phyloP scores from a whole-genome alignment of 2,888 invertebrate species.

The Drosophila trichaetosa region DNA sequence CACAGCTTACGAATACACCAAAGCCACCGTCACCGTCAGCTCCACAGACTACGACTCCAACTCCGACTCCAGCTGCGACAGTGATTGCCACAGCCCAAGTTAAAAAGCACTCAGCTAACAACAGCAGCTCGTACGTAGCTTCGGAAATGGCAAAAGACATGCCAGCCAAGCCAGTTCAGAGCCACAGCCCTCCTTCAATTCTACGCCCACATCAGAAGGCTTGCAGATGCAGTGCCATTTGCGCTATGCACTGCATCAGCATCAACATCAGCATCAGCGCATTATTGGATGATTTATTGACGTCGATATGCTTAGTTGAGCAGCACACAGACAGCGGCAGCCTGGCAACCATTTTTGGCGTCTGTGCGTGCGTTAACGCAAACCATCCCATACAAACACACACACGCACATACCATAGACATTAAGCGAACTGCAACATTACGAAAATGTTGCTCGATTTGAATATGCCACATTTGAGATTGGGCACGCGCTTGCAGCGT shows the following conservation, averaged over 20 bases:
- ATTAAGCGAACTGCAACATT: conserved; percentile 37
- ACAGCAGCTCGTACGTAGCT: conserved; percentile 62
- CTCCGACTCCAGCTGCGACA: conserved; percentile 3
- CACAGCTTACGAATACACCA: conserved; percentile 26
- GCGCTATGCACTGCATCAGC: conserved; percentile 45
- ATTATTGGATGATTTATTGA: conserved; percentile 85
- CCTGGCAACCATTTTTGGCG: conserved; percentile 64
- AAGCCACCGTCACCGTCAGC: background rate
- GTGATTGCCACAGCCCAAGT: conserved; percentile 50
- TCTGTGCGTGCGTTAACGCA: conserved; percentile 47
- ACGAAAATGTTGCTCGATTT: conserved; percentile 57
- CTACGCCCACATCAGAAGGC: conserved; percentile 2
- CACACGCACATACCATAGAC: background rate
- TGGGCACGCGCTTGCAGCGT: conserved; percentile 54
- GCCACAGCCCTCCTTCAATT: background rate
- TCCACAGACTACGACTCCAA: background rate
- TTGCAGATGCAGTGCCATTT: conserved; percentile 50
- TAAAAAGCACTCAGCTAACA: conserved; percentile 73
- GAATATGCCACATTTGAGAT: conserved; percentile 68
- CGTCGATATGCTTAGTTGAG: conserved; percentile 84
- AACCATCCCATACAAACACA: conserved; percentile 11
- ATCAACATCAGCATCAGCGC: conserved; percentile 61
- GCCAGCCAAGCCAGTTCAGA: conserved; percentile 32
- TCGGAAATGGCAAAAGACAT: conserved; percentile 70
- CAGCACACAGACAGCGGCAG: conserved; percentile 52